Conservation (phyloP, 2,113 vertebrate genomes). For the Paramisgurnus dabryanus region DNA sequence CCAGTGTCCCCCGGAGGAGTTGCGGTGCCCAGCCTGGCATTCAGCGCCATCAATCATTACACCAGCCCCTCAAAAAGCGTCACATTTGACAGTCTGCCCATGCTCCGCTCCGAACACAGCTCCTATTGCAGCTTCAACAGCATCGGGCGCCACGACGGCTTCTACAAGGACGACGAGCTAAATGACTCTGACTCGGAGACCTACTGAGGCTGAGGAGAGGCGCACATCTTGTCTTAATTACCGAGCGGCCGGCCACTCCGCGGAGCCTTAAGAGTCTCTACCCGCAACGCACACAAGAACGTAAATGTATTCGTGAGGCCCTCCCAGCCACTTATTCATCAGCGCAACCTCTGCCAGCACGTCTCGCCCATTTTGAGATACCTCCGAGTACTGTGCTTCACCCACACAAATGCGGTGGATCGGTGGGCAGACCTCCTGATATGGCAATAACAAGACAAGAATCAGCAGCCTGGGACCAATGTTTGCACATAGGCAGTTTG, state of each 20-base stretch:
- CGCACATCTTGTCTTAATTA: slow-evolving; percentile 49
- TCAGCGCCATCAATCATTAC: slow-evolving; percentile 95
- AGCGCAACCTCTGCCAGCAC: slow-evolving; percentile 36
- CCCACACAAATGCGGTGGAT: not conserved
- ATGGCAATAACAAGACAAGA: slow-evolving; percentile 46
- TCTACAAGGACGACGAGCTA: slow-evolving; percentile 90
- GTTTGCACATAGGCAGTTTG: slow-evolving; percentile 39
- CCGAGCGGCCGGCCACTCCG: slow-evolving; percentile 42
- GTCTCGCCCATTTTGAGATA: slow-evolving; percentile 41
- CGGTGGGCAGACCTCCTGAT: not conserved
- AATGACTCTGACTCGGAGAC: slow-evolving; percentile 98
- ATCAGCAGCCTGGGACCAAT: slow-evolving; percentile 47
- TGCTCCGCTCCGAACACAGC: slow-evolving; percentile 86
- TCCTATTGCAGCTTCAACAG: slow-evolving; percentile 98
- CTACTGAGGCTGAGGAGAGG: slow-evolving; percentile 75
- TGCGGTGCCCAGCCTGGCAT: slow-evolving; percentile 80
- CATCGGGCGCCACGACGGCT: slow-evolving; percentile 86
- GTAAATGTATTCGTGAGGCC: not conserved
- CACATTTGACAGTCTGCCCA: slow-evolving; percentile 90
- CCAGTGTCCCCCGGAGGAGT: slow-evolving; percentile 86
- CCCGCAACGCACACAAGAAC: not conserved
- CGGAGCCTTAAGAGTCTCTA: slow-evolving; percentile 47
- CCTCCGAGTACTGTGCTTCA: slow-evolving; percentile 37
- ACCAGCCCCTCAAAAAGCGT: slow-evolving; percentile 94
- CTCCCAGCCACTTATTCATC: slow-evolving; percentile 3